These are phyloP conservation scores for Polymixis flavicincta DNA, from an alignment of 2,888 invertebrate species.

Conservation along the genomic window DNA sequence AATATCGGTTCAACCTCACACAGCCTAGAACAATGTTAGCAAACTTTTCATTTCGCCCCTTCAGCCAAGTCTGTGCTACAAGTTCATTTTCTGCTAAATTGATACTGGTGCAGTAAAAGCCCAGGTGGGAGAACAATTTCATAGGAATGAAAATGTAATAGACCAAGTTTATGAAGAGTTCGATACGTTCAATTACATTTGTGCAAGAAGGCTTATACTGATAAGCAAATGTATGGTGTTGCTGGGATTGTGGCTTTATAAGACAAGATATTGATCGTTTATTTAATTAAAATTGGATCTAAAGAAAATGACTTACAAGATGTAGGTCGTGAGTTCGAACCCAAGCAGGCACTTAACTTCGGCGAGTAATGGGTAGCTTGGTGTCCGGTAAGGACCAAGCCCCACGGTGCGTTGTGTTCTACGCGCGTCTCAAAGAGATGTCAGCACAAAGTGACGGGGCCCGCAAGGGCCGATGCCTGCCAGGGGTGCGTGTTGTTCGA, in stretches of 20 bases:
- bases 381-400: too few relatives aligned
- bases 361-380: too few relatives aligned
- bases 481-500: too few relatives aligned
- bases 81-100: conserved; percentile 58
- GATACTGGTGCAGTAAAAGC: conserved; percentile 54
- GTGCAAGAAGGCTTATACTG: conserved; percentile 4
- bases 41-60: conserved; percentile 44
- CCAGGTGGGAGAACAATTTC: conserved; percentile 47
- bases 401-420: too few relatives aligned
- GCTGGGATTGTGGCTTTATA: background rate
- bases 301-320: too few relatives aligned
- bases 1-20: conserved; percentile 38
- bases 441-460: too few relatives aligned
- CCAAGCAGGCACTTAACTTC: too few relatives aligned
- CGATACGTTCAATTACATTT: conserved; percentile 30
- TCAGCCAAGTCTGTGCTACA: conserved; percentile 32
- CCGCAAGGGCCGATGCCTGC: too few relatives aligned
- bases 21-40: conserved; percentile 18
- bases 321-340: too few relatives aligned
- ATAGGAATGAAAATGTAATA: conserved; percentile 50
- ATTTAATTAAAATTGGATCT: background rate
- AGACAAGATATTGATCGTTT: too few relatives aligned
- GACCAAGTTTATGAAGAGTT: conserved; percentile 34
- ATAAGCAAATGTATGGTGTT: background rate
- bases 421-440: too few relatives aligned